Evolutionary conservation across 1,140 invertebrate genomes (phyloP), one percentile per base, ranked within the genome.

Genomic region (Neodiprion fabricii): DNA sequence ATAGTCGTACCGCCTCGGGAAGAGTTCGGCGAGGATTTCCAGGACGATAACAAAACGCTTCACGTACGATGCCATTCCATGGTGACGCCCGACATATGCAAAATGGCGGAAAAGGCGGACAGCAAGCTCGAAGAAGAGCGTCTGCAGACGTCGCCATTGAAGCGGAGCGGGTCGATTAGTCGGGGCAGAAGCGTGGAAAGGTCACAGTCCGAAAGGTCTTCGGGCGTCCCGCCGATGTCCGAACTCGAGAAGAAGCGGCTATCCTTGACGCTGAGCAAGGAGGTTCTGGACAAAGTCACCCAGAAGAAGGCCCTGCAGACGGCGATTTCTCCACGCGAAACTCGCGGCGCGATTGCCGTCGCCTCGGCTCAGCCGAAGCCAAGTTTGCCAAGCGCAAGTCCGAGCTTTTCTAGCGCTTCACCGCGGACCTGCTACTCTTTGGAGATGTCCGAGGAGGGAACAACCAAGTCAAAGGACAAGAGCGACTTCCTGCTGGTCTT

Each of bases 201-300:
- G 47, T 79, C 79, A 10, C 77, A 79, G 47, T 82, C 80, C 0
- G 82, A 78, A 0, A 74, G 77, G 69, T 67, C 78, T 14, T 65
- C 69, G 1, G 65, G 67, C 0, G 72, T 81, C 12, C 65, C 77
- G 0, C 48, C 71, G 9, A 81, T 88, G 80, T 84, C 76, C 3
- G 94, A 96, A 87, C 88, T 89, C 23, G 94, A 95, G 76, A 95
- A 95, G 78, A 92, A 92, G 83, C 89, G 90, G 75, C 86, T 95
- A 66, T 95, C 94, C 0, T 90, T 92, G 84, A 92, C 90, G 8
- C 85, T 96, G 4, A 93, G 94, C 72, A 91, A 92, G 80, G 94
- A 95, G 88, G 89, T 95, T 9, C 84, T 94, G 71, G 91, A 94
- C 75, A 90, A 90, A 83, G 89, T 93, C 7, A 85, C 79, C 70